Evolutionary conservation across 2,797 vertebrate genomes (phyloP).

Genomic region (Danio aesculapii): DNA sequence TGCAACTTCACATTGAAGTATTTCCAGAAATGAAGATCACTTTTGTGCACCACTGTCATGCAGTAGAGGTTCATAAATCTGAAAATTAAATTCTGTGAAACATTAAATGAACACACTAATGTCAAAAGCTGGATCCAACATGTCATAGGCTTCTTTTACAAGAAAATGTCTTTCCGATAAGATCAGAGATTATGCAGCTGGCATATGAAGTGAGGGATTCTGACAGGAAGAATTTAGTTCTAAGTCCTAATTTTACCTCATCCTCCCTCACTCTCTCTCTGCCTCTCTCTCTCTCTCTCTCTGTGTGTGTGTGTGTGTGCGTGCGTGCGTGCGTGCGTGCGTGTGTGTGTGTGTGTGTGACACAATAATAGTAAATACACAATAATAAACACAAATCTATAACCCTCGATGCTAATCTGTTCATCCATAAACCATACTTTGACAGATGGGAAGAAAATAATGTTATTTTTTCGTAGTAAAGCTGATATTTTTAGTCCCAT

Average conservation of each 20-base stretch:
- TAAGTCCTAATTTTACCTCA: slow-evolving; percentile 17
- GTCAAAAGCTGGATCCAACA: slow-evolving; percentile 2
- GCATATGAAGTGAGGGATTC: slow-evolving; percentile 17
- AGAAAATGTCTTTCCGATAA: slow-evolving; percentile 26
- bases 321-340: neutral
- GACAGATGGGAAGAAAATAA: slow-evolving; percentile 47
- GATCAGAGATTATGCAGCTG: slow-evolving; percentile 38
- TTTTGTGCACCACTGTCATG: neutral
- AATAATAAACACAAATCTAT: slow-evolving; percentile 38
- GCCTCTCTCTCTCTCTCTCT: neutral
- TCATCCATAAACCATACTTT: slow-evolving; percentile 42
- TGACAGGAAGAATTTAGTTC: slow-evolving; percentile 30
- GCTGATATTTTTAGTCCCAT: slow-evolving; percentile 38
- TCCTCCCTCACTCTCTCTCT: neutral
- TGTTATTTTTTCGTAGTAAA: slow-evolving; percentile 45
- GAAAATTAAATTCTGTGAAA: neutral
- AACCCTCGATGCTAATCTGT: slow-evolving; percentile 46
- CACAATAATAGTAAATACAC: slow-evolving; percentile 15
- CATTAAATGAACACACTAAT: neutral
- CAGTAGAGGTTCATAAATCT: neutral
- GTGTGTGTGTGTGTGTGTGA: neutral
- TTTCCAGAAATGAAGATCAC: neutral
- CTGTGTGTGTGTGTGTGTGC: too few relatives aligned
- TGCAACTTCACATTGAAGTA: too few relatives aligned
- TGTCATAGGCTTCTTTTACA: neutral